Conservation (phyloP, 2,888 invertebrate species). For the Zygothrica quintamaculata region DNA sequence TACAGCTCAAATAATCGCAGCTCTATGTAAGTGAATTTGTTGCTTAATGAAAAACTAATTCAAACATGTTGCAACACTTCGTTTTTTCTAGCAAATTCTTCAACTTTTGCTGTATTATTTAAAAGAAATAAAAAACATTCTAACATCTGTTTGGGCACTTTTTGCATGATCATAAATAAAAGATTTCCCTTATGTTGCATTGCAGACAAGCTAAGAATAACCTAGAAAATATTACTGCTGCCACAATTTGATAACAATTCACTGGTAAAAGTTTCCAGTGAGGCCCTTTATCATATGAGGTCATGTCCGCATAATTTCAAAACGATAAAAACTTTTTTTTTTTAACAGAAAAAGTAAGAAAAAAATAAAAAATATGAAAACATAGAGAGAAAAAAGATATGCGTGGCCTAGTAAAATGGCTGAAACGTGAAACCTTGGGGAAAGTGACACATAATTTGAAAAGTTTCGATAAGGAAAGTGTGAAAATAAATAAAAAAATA, state of each 20-base stretch:
- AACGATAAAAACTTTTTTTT: conserved; percentile 62
- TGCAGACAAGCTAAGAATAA: background rate
- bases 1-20: too few species aligned
- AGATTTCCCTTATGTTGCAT: too few species aligned
- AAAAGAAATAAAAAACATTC: too few species aligned
- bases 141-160: too few species aligned
- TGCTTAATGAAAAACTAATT: too few species aligned
- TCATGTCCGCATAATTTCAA: conserved; percentile 65
- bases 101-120: too few species aligned
- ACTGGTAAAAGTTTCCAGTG: conserved; percentile 32
- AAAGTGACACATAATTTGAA: conserved; percentile 74
- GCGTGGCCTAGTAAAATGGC: conserved; percentile 38
- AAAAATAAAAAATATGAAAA: conserved; percentile 17
- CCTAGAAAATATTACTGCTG: conserved; percentile 22
- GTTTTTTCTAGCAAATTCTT: too few species aligned
- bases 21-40: too few species aligned
- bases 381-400: conserved; percentile 35
- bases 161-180: too few species aligned
- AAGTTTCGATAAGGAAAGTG: conserved; percentile 70
- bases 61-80: too few species aligned
- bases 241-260: conserved; percentile 33
- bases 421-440: conserved; percentile 30
- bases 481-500: conserved; percentile 64
- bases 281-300: conserved; percentile 58
- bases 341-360: conserved; percentile 17